Percentiles rank a stretch among this genome's conserved stretches.
Conservation (phyloP, 2,113 vertebrate genomes). For the Propithecus coquereli region DNA sequence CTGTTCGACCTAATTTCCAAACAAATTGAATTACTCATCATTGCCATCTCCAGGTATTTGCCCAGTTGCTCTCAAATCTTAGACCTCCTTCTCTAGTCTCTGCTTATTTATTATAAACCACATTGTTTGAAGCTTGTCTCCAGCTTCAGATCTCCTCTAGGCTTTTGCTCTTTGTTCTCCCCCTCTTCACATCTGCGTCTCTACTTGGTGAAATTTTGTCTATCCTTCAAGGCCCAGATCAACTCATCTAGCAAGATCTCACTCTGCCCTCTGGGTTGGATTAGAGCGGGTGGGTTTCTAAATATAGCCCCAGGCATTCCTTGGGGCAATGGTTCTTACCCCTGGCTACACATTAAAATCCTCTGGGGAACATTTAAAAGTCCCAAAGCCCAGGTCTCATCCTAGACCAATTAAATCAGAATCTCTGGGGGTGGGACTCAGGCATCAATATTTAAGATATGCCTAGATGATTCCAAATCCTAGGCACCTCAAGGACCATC, state of each 20-base stretch:
- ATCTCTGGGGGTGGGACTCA: neutral
- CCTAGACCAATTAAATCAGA: constrained; percentile 51
- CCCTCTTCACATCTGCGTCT: neutral
- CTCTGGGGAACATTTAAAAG: constrained; percentile 15
- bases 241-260: neutral
- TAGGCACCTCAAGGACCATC: neutral
- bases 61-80: neutral
- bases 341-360: neutral
- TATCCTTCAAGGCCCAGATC: neutral
- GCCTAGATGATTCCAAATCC: neutral
- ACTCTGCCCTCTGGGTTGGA: neutral
- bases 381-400: neutral
- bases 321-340: neutral
- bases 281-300: neutral
- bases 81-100: neutral
- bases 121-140: neutral
- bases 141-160: neutral
- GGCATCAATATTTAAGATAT: neutral
- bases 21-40: neutral
- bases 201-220: neutral
- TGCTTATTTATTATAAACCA: neutral
- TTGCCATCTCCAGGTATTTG: neutral
- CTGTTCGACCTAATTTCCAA: neutral
- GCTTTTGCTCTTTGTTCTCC: neutral
- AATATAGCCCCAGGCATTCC: neutral